Evolutionary conservation across 2,113 vertebrate genomes (phyloP).

Genomic region (Malurus melanocephalus): DNA sequence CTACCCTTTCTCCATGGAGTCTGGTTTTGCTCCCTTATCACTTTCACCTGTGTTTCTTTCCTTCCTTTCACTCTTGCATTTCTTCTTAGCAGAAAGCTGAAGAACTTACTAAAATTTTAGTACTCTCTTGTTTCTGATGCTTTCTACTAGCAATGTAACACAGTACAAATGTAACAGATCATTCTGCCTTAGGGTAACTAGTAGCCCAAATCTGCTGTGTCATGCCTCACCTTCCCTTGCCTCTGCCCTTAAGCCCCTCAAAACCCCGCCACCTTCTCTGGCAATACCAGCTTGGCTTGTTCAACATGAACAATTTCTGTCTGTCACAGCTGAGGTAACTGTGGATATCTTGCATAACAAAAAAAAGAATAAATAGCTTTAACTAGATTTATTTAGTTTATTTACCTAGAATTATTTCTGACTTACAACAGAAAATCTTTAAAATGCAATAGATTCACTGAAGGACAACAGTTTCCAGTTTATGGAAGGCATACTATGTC

Average conservation of each 20-base stretch:
- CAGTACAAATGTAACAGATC: background rate
- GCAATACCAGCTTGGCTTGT: background rate
- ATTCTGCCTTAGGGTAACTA: background rate
- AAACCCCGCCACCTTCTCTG: background rate
- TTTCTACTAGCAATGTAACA: background rate
- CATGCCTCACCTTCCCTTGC: fast-evolving
- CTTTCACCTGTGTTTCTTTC: background rate
- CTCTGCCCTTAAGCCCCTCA: background rate
- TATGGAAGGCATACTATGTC: background rate
- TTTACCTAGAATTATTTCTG: background rate
- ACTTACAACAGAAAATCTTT: background rate
- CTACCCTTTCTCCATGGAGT: background rate
- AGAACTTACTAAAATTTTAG: background rate
- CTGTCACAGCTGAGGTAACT: background rate
- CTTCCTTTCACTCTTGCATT: background rate
- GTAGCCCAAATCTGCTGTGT: background rate
- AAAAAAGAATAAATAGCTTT: background rate
- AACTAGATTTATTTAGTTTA: background rate
- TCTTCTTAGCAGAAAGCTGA: background rate
- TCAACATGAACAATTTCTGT: background rate
- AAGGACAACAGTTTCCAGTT: background rate
- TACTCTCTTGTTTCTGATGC: background rate
- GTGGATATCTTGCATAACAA: background rate
- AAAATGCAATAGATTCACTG: background rate
- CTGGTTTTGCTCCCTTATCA: background rate